Base-by-base conservation (phyloP, 2,888 invertebrate genomes). In the Heliconius aoede region DNA sequence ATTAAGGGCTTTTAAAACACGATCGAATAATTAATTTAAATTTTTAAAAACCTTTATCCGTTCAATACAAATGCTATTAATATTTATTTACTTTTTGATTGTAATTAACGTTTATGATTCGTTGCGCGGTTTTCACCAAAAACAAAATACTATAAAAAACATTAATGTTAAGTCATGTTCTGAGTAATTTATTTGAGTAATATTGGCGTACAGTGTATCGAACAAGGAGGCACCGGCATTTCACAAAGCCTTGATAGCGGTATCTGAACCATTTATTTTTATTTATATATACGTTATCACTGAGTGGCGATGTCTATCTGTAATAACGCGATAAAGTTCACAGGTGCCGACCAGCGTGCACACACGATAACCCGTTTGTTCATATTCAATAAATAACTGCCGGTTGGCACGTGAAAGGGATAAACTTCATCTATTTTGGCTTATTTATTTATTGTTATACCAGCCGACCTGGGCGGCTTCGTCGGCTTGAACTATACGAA, bases 221-320 rank as follows among this genome's bases (percentile, higher is more conserved):
- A 69, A 68, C 28, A 68, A 68, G 51, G 68, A 69, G 8, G 30
- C 69, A 69, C 69, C 69, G 69, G 83, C 85, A 60, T 87, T 85
- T 87, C 85, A 86, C 85, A 83, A 85, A 83, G 36, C 78, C 36
- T 79, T 79, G 90, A 91, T 90, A 90, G 86, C 86, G 88, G 86
- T 91, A 91, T 91, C 92, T 92, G 87, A 84, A 87, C 88, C 85
- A 88, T 92, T 92, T 93, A 92, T 90, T 90, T 92, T 87, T 93
- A 91, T 91, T 92, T 91, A 90, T 91, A 91, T 91, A 89, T 87
- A 84, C 83, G 83, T 88, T 91, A 91, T 92, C 91, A 83, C 87
- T 90, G 90, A 92, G 91, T 91, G 90, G 85, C 89, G 92, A 92
- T 93, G 86, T 88, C 85, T 91, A 92, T 92, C 93, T 88, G 36